Conservation (phyloP, 2,797 vertebrate species). For the Schizothorax lantsangensis region DNA sequence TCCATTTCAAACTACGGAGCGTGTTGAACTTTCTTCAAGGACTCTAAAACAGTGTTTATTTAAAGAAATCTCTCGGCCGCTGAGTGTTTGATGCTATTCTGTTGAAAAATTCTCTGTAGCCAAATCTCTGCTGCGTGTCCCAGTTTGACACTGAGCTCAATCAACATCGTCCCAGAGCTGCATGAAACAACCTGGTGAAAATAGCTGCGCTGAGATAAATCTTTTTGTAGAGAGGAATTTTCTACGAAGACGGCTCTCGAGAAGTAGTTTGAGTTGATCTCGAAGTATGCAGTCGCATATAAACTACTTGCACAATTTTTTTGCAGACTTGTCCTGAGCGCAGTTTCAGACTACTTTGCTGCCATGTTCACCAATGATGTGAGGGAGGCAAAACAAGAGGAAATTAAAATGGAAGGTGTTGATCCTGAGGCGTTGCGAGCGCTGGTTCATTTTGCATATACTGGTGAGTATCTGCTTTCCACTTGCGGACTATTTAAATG, state of each 20-base stretch:
- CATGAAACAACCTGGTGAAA: constrained; percentile 49
- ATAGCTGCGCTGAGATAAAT: constrained; percentile 47
- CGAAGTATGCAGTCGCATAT: constrained; percentile 27
- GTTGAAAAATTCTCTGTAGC: constrained; percentile 38
- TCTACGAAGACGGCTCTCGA: constrained; percentile 5
- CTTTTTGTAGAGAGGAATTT: constrained; percentile 19
- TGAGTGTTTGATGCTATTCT: constrained; percentile 43
- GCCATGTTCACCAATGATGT: constrained; percentile 99
- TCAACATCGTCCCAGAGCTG: constrained; percentile 38
- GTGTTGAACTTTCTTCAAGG: constrained; percentile 32
- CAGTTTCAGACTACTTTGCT: constrained; percentile 96
- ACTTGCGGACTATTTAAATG: not conserved
- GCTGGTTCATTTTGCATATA: constrained; percentile 95
- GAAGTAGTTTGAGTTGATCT: not conserved
- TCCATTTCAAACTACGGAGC: constrained; percentile 5
- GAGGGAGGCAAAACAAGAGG: constrained; percentile 94
- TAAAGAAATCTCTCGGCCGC: constrained; percentile 19
- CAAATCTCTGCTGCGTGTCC: constrained; percentile 14
- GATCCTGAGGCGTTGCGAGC: constrained; percentile 92
- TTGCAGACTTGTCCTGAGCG: constrained; percentile 90
- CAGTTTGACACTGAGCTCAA: constrained; percentile 47
- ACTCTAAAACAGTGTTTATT: constrained; percentile 17
- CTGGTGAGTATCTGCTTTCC: constrained; percentile 79
- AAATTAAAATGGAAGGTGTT: constrained; percentile 97
- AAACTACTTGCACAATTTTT: constrained; percentile 30